These are phyloP conservation scores for Centropristis striata DNA, from an alignment of 2,113 vertebrate genomes.

Conservation along the genomic window DNA sequence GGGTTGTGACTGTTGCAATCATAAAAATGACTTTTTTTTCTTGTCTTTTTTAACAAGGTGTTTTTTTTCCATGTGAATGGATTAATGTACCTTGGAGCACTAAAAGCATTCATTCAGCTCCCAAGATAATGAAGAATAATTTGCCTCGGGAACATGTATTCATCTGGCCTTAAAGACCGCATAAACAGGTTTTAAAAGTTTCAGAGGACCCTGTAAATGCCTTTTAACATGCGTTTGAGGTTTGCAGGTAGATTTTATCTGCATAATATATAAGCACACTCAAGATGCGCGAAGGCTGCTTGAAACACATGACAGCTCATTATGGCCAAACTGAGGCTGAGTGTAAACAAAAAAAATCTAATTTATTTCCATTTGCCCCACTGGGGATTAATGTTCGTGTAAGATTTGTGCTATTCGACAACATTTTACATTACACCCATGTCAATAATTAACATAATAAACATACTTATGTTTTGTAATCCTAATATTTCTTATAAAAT, in stretches of 20 bases:
- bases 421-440: neutral
- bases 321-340: constrained; percentile 13
- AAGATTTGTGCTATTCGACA: neutral
- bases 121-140: constrained; percentile 67
- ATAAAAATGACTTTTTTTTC: constrained; percentile 13
- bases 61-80: constrained; percentile 35
- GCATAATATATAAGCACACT: constrained; percentile 33
- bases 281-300: neutral
- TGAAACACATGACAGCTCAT: constrained; percentile 22
- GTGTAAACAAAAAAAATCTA: neutral
- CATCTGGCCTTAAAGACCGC: constrained; percentile 45
- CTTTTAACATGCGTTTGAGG: constrained; percentile 43
- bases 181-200: constrained; percentile 58
- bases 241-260: constrained; percentile 37
- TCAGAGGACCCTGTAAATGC: constrained; percentile 26
- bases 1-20: constrained; percentile 26
- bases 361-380: neutral
- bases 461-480: too few species aligned
- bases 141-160: constrained; percentile 49
- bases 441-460: too few species aligned
- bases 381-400: neutral
- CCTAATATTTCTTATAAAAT: too few species aligned
- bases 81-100: constrained; percentile 63
- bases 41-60: constrained; percentile 2
- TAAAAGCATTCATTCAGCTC: constrained; percentile 69